Base-by-base conservation (phyloP, 2,888 invertebrate genomes). In the Antheraea assamensis region DNA sequence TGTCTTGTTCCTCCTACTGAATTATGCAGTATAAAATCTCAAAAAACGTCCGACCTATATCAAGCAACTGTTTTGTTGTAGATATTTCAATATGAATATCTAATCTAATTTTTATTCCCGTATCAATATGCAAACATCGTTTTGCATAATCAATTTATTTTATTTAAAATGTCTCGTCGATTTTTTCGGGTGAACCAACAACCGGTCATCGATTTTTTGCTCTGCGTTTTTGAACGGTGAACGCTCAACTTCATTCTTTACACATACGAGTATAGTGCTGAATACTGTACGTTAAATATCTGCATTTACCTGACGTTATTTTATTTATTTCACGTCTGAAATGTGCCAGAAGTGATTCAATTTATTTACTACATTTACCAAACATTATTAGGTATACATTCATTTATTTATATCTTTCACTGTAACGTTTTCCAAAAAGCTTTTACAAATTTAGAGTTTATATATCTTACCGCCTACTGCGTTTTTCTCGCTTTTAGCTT, bases 121-220 rank as follows among this genome's bases (percentile, higher is more conserved):
- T 75, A 78, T 80, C 75, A 71, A 79, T 78, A 83, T 81, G 81
- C 80, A 80, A 80, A 82, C 78, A 80, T 75, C 82, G 82, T 82
- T 91, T 90, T 87, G 88, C 88, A 90, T 90, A 90, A 90, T 91
- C 89, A 85, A 85, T 87, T 88, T 88, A 88, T 89, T 87, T 86
- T 82, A 83, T 85, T 87, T 86, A 87, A 85, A 87, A 82, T 87
- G 85, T 87, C 84, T 82, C 82, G 81, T 78, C 81, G 83, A 83
- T 83, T 82, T 81, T 80, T 80, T 80, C 78, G 78, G 78, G 78
- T 78, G 78, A 77, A 73, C 71, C 74, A 73, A 73, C 78, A 87
- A 90, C 90, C 86, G 87, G 90, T 90, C 78, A 80, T 77, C 78
- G 79, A 78, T 84, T 85, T 84, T 82, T 83, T 85, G 78, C 78